Conservation (phyloP, 2,888 invertebrate genomes). For the Notocelia uddmanniana region DNA sequence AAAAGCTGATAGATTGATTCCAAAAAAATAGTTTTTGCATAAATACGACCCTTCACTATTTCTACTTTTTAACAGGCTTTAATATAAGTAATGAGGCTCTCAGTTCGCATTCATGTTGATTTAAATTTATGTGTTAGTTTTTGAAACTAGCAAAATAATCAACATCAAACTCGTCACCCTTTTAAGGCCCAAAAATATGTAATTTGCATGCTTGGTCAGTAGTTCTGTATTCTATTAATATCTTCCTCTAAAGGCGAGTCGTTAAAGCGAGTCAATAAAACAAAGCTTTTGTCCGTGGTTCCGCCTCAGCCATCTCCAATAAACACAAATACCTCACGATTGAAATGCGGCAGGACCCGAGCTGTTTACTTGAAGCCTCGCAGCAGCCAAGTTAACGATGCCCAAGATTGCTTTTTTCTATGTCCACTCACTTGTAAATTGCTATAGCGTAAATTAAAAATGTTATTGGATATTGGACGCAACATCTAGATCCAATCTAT, state of each 20-base stretch:
- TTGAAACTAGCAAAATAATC: too few species aligned
- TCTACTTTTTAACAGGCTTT: too few species aligned
- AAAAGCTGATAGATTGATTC: too few species aligned
- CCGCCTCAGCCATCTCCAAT: slow-evolving; percentile 29
- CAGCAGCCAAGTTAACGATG: slow-evolving; percentile 32
- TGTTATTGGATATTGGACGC: slow-evolving; percentile 25
- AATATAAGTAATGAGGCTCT: too few species aligned
- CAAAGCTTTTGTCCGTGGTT: slow-evolving; percentile 33
- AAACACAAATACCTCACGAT: slow-evolving; percentile 44
- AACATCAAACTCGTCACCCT: too few species aligned
- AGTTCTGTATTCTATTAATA: slow-evolving; percentile 26
- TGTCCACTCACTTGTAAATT: slow-evolving; percentile 43
- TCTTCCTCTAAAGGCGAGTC: slow-evolving; percentile 9
- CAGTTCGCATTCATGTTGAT: too few species aligned
- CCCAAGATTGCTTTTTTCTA: slow-evolving; percentile 46
- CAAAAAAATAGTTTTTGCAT: too few species aligned
- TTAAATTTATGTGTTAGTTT: too few species aligned
- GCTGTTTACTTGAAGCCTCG: slow-evolving; percentile 42
- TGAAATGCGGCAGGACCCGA: slow-evolving; percentile 40
- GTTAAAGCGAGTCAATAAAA: slow-evolving; percentile 42
- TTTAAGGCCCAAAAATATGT: neutral
- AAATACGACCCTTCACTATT: too few species aligned
- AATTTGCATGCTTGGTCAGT: neutral
- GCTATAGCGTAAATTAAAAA: slow-evolving; percentile 44
- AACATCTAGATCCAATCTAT: neutral